Evolutionary conservation across 2,888 invertebrate genomes (phyloP).

Genomic region (Eurytoma californica): DNA sequence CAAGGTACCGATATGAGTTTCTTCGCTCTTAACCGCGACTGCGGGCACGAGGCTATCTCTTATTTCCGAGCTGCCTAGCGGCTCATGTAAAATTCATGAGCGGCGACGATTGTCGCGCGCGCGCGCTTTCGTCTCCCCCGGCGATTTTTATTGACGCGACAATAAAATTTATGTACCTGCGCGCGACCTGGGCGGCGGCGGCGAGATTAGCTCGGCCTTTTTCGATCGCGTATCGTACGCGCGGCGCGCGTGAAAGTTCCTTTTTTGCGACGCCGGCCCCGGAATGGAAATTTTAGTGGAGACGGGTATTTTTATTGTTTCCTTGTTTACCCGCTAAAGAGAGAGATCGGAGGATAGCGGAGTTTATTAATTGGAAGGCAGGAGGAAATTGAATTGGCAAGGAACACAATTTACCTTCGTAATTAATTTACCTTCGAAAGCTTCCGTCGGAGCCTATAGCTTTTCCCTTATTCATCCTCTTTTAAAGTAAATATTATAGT

Average conservation of each 20-base stretch:
- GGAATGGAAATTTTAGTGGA: background rate
- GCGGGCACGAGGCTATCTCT: constrained; percentile 9
- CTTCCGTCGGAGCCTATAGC: background rate
- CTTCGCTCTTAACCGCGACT: background rate
- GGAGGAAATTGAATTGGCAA: constrained; percentile 10
- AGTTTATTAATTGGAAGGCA: constrained; percentile 9
- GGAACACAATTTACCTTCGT: constrained; percentile 9
- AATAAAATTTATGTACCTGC: constrained; percentile 46
- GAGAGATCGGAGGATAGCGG: background rate
- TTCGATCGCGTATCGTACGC: background rate
- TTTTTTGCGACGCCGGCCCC: background rate
- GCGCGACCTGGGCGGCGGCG: constrained; percentile 27
- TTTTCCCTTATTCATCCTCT: background rate
- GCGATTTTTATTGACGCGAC: constrained; percentile 37
- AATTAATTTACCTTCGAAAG: constrained; percentile 28
- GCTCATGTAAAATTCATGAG: constrained; percentile 45
- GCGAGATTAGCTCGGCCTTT: constrained; percentile 15
- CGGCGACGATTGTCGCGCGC: constrained; percentile 30
- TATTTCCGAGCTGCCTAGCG: constrained; percentile 1
- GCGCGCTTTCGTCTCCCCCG: constrained; percentile 16
- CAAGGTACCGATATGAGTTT: constrained; percentile 2
- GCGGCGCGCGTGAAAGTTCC: background rate
- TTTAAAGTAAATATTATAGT: background rate
- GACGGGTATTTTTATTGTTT: constrained; percentile 22
- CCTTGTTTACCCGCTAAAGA: background rate